phyloP scores from a whole-genome alignment of 2,888 invertebrate species.

The Ethmia dodecea region DNA sequence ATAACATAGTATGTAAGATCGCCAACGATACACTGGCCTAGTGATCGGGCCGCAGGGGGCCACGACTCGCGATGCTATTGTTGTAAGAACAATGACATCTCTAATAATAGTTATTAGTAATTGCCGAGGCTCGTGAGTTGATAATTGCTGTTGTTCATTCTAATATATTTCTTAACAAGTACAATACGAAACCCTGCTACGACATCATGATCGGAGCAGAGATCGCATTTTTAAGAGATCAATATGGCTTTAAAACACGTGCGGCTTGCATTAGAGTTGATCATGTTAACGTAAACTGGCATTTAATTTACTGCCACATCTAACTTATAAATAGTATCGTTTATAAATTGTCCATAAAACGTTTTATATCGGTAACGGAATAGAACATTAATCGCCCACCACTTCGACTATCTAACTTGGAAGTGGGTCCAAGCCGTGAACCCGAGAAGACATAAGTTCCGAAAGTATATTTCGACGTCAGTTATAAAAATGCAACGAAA shows the following conservation, averaged over 20 bases:
- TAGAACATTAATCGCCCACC: conserved; percentile 35
- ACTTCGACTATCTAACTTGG: not conserved
- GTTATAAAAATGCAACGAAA: conserved; percentile 1
- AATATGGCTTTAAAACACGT: conserved; percentile 61
- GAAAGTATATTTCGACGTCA: no score
- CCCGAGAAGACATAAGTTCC: conserved; percentile 20
- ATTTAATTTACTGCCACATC: conserved; percentile 44
- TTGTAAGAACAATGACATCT: conserved; percentile 46
- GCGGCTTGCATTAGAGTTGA: conserved; percentile 46
- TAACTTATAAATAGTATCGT: conserved; percentile 41
- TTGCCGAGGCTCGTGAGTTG: conserved; percentile 57
- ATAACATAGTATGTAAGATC: conserved; percentile 64
- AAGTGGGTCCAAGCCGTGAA: not conserved
- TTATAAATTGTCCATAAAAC: conserved; percentile 33
- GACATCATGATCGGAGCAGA: conserved; percentile 30
- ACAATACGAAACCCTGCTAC: conserved; percentile 41
- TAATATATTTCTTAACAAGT: conserved; percentile 63
- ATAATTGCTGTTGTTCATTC: conserved; percentile 50
- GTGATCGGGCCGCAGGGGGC: conserved; percentile 30
- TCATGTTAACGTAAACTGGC: conserved; percentile 42
- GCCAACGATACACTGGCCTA: conserved; percentile 75
- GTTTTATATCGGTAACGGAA: conserved; percentile 41
- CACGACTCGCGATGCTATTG: conserved; percentile 35
- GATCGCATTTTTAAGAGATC: conserved; percentile 60
- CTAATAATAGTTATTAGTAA: conserved; percentile 45